phyloP scores from a whole-genome alignment of 2,888 invertebrate species.

The Pachliopta kotzebuea region DNA sequence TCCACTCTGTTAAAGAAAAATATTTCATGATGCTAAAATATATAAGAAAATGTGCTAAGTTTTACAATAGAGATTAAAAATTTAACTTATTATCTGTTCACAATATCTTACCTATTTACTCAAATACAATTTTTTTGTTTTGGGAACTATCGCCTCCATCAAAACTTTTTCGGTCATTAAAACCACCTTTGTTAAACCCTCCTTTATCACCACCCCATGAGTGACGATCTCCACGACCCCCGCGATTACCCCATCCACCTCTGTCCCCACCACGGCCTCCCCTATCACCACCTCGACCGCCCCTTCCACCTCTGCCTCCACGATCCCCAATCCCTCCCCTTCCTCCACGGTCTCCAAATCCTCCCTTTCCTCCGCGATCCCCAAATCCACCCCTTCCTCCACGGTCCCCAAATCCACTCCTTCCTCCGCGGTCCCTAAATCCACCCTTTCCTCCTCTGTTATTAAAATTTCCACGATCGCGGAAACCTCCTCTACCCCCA shows the following conservation, averaged over 20 bases:
- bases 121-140: constrained; percentile 89
- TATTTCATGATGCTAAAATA: neutral
- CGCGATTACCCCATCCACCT: constrained; percentile 42
- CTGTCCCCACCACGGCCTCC: constrained; percentile 43
- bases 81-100: neutral
- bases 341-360: constrained; percentile 39
- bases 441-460: constrained; percentile 45
- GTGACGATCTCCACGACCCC: constrained; percentile 61
- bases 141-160: constrained; percentile 76
- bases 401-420: constrained; percentile 36
- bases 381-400: constrained; percentile 48
- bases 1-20: constrained; percentile 83
- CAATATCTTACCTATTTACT: constrained; percentile 63
- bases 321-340: constrained; percentile 45
- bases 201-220: constrained; percentile 70
- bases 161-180: constrained; percentile 84
- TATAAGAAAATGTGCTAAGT: neutral
- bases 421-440: constrained; percentile 35
- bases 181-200: constrained; percentile 72
- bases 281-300: constrained; percentile 40
- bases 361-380: constrained; percentile 44
- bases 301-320: constrained; percentile 49
- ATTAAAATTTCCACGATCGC: constrained; percentile 42
- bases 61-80: neutral
- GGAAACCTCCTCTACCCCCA: constrained; percentile 45